phyloP scores from a whole-genome alignment of 92 coral and sea anemone species.

The Parazoanthus atlanticus region DNA sequence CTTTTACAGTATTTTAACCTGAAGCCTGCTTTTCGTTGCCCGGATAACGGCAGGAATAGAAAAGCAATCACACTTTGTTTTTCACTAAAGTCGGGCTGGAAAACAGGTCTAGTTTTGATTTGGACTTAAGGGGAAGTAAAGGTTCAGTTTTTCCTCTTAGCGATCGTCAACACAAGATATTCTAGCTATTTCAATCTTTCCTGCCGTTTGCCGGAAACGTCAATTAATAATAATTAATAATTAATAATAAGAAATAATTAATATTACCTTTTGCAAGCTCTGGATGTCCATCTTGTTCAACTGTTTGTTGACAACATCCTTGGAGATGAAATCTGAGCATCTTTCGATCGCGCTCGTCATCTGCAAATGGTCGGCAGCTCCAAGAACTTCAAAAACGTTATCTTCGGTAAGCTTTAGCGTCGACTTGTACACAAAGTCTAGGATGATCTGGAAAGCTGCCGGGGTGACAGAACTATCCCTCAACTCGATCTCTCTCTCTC shows the following conservation, averaged over 20 bases:
- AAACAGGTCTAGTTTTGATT: too few relatives aligned
- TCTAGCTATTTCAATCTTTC: too few relatives aligned
- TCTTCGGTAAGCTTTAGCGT: slow-evolving; percentile 39
- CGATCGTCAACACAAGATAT: too few relatives aligned
- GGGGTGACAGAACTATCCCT: slow-evolving; percentile 29
- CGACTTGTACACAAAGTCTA: slow-evolving; percentile 46
- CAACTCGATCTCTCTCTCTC: slow-evolving; percentile 55
- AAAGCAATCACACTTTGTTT: too few relatives aligned
- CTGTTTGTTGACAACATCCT: background rate
- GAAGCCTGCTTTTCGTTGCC: too few relatives aligned
- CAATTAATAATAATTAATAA: background rate
- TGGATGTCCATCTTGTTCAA: background rate
- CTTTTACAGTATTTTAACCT: too few relatives aligned
- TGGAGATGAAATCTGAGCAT: slow-evolving; percentile 39
- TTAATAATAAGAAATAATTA: too few relatives aligned
- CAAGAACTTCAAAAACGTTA: slow-evolving; percentile 40
- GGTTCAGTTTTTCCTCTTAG: too few relatives aligned
- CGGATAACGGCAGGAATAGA: too few relatives aligned
- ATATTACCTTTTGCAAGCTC: background rate
- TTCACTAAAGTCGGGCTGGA: too few relatives aligned
- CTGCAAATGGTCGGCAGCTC: slow-evolving; percentile 46
- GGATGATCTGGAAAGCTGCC: slow-evolving; percentile 37
- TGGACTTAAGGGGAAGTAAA: too few relatives aligned
- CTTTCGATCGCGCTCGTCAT: slow-evolving; percentile 29
- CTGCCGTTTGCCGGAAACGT: too few relatives aligned